Evolutionary conservation across 2,888 invertebrate species (phyloP).

Genomic region (Trissolcus japonicus): DNA sequence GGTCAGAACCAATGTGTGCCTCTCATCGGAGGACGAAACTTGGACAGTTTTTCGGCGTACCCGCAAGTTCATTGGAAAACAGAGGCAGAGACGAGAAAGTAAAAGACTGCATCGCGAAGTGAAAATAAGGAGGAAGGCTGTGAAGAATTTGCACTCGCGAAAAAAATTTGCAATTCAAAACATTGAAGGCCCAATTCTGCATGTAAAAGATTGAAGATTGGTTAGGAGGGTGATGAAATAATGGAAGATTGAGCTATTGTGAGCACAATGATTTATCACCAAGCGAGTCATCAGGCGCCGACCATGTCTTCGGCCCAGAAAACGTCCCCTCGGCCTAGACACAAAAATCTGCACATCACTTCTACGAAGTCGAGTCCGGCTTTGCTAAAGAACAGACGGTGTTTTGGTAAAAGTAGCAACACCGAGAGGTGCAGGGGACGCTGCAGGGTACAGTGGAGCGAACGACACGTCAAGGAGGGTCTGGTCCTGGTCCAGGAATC

Average conservation of each 20-base stretch:
- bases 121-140: neutral
- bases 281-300: conserved; percentile 68
- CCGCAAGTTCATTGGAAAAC: conserved; percentile 8
- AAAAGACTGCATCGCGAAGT: neutral
- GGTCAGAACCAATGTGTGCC: conserved; percentile 18
- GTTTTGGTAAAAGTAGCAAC: conserved; percentile 51
- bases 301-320: conserved; percentile 73
- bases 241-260: conserved; percentile 20
- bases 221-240: neutral
- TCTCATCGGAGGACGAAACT: neutral
- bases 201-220: neutral
- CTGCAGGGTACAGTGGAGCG: conserved; percentile 77
- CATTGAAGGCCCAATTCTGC: neutral
- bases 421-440: conserved; percentile 70
- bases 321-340: conserved; percentile 70
- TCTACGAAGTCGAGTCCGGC: conserved; percentile 62
- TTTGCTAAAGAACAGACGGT: conserved; percentile 58
- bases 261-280: conserved; percentile 67
- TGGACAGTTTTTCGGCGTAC: conserved; percentile 15
- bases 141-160: too few relatives aligned
- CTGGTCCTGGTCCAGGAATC: conserved; percentile 76
- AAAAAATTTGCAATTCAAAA: too few relatives aligned
- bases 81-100: conserved; percentile 6
- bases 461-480: conserved; percentile 77
- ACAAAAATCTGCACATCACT: conserved; percentile 66